Base-by-base conservation (phyloP, 2,797 vertebrate species). In the Borostomias antarcticus region DNA sequence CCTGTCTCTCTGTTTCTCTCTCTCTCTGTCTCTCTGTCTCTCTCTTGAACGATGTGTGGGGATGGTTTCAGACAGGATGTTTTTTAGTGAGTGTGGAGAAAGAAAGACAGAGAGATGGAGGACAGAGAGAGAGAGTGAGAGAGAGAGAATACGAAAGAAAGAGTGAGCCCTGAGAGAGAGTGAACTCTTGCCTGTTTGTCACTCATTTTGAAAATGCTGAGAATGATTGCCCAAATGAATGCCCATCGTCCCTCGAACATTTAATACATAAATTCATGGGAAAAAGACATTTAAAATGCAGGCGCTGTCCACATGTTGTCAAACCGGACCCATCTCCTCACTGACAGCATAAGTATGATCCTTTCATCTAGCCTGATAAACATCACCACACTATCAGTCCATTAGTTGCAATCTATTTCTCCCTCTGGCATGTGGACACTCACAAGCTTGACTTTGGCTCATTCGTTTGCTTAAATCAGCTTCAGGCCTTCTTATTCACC, bases 321-420 rank as follows among this genome's bases (percentile, higher is more conserved):
- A 85, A 74, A 25, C 72, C 45, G 57, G 60, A 45, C 23, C n/a
- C n/a, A n/a, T 47, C 56, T 80, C 72, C 72, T 77, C 70, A 68
- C 57, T 45, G 40, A 45, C 40, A 45, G 15, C 40, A 45, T 45
- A n/a, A 10, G 72, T 76, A 79, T 62, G 76, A 81, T 79, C 76
- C 72, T 69, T 76, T 88, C 76, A 77, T 88, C 87, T 78, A 76
- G 82, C 81, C 76, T 72, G 76, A 84, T 87, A 84, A 86, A 88
- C 80, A 87, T 86, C 81, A 84, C 61, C 1, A 54, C 53, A 9
- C 63, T 74, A 62, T 78, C 71, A 64, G 69, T 87, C 85, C 80
- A 87, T 89, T 89, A 86, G 80, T 85, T 78, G 73, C 73, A 89
- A 83, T 86, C 84, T 86, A 79, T 72, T 73, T 89, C 78, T 86